Evolutionary conservation across 2,888 invertebrate genomes (phyloP).

Genomic region (Thysanoteuthis rhombus): DNA sequence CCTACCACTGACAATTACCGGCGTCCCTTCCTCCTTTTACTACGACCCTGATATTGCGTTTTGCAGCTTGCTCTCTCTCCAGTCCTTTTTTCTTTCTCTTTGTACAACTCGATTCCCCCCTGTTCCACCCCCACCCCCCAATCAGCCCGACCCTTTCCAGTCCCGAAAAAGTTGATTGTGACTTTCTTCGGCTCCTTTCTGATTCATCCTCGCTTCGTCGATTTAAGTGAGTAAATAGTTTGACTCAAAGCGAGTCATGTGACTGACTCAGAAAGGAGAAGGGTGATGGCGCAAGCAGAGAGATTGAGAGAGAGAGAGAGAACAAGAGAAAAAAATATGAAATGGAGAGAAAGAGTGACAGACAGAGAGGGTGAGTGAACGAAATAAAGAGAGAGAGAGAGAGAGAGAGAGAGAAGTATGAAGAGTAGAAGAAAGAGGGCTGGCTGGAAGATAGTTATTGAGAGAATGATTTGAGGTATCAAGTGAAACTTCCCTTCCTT

Average conservation of each 20-base stretch:
- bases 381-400: no score
- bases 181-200: neutral
- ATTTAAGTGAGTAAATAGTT: neutral
- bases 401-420: no score
- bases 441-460: no score
- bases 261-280: neutral
- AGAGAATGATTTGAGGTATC: no score
- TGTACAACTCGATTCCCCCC: neutral
- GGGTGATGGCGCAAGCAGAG: no score
- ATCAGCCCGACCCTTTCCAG: neutral
- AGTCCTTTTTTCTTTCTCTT: neutral
- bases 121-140: no score
- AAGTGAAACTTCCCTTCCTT: no score
- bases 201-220: neutral
- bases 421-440: no score
- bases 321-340: no score
- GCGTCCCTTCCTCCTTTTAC: neutral
- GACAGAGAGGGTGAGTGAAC: no score
- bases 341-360: no score
- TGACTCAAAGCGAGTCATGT: neutral
- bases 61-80: neutral
- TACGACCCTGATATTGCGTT: neutral
- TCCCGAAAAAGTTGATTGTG: neutral
- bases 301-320: no score
- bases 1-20: neutral